These are phyloP conservation scores for Misgurnus mizolepis DNA, from an alignment of 2,113 vertebrate genomes.

Conservation along the genomic window DNA sequence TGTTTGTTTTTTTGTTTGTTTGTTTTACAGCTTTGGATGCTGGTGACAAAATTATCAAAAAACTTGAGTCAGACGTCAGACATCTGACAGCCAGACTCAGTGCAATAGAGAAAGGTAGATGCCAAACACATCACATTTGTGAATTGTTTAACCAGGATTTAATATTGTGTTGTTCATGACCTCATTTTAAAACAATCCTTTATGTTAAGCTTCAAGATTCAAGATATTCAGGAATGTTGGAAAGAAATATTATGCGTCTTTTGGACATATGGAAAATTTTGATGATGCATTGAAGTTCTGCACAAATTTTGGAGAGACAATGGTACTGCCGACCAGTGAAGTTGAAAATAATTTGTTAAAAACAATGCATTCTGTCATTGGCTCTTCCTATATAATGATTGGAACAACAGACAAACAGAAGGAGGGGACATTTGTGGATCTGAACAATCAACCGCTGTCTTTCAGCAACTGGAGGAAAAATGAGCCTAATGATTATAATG, in stretches of 20 bases:
- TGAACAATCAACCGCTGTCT: neutral
- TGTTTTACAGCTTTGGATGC: neutral
- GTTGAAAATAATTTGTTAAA: conserved; percentile 26
- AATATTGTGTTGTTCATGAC: neutral
- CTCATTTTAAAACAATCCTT: neutral
- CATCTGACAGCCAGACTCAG: neutral
- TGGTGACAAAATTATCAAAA: neutral
- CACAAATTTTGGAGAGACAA: conserved; percentile 1
- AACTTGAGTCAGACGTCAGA: conserved; percentile 6
- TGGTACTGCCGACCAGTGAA: conserved; percentile 35
- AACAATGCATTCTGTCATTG: neutral
- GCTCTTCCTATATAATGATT: neutral
- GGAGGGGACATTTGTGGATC: conserved; percentile 39
- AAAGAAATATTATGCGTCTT: conserved; percentile 15
- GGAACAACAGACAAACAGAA: conserved; percentile 25
- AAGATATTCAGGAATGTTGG: neutral
- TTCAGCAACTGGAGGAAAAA: conserved; percentile 31
- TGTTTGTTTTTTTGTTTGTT: neutral
- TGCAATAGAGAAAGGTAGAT: conserved; percentile 5
- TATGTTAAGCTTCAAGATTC: conserved; percentile 23
- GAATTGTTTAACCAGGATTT: neutral
- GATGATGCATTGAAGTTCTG: conserved; percentile 23
- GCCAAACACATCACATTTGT: neutral
- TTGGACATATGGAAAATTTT: neutral
- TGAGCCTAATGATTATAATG: conserved; percentile 34